Evolutionary conservation across 2,113 vertebrate genomes (phyloP), one percentile per base, ranked within the genome.

Genomic region (Willisornis vidua): DNA sequence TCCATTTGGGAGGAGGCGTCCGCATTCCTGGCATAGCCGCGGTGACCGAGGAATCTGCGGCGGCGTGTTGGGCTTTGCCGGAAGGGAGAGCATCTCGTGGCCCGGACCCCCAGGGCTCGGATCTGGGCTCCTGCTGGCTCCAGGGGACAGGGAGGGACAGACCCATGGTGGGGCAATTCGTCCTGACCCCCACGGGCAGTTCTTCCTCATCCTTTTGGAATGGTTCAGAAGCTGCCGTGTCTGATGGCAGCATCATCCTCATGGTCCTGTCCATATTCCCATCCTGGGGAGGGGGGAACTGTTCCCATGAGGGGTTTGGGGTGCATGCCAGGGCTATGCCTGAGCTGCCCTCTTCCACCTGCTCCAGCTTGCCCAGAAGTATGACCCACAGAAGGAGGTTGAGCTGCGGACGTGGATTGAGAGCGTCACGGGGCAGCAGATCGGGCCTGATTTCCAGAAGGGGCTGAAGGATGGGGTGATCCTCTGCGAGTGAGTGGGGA

Each of bases 371-470:
- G 99, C 98, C 58, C 98, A 99, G 97, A 99, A 99, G 73, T 99
- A 99, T 6, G 99, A 99, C 93, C 90, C 93, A 6, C 99, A 99
- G 97, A 99, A 98, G 80, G 99, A 99, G 92, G 98, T 98, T 0
- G 99, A 99, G 93, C 98, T 99, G 77, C 97, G 98, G 77, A 66
- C 97, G 15, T 99, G 99, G 99, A 99, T 99, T 1, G 99, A 99
- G 86, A 98, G 98, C 1, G 92, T 98, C 76, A 99, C 99, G 0
- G 99, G 98, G 29, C 89, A 93, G 20, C 19, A 97, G 48, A 98
- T 99, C 0, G 99, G 98, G 25, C 96, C 98, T 0, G 99, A 99
- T 94, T 99, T 99, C 97, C 99, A 99, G 98, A 99, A 98, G 93
- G 99, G 99, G 31, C 97, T 99, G 91, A 99, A 99, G 97, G 98